Evolutionary conservation across 2,888 invertebrate genomes (phyloP), one percentile per base, ranked within the genome.

Genomic region (Myopa testacea): DNA sequence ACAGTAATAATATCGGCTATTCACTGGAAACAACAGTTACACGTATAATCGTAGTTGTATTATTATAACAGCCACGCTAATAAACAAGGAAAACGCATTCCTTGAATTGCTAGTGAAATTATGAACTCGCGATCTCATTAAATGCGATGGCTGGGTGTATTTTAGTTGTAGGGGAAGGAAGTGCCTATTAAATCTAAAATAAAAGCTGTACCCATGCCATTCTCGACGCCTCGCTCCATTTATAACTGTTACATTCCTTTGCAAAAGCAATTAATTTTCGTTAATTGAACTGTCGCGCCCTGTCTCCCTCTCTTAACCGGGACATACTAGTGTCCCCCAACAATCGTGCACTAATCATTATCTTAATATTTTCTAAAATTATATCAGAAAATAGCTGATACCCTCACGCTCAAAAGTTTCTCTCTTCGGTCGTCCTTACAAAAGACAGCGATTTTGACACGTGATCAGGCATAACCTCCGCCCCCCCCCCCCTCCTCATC

Each of bases 241-340:
- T 69, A 26, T 52, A 19, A 34, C 52, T 52, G 69, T 52, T 26
- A 26, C 16, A 19, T 69, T 34, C 52, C 12, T 34, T 45, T 19
- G 50, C 26, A 26, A 52, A 69, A 45, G 19, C 50, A 69, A 69
- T 69, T 69, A 69, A 69, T 69, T 69, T 69, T 69, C 34, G 52
- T 69, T 69, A 69, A 69, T 50, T 52, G 69, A 69, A 69, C 45
- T 19, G 45, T 19, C 26, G 26, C 14, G 52, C 69, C 34, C 38
- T 16, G 19, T 19, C 37, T 0, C 16, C 12, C 38, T 38, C 34
- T 65, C 65, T 34, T 38, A 65, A 6, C 7, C 45, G 45, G 45
- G 7, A 6, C 6, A 10, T 2, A 65, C 34, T 34, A 34, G 10
- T 65, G 8, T 37, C 38, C 37, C 16, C 65, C 4, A 14, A 14